Conservation (phyloP, 2,888 invertebrate genomes). For the Apoda limacodes region DNA sequence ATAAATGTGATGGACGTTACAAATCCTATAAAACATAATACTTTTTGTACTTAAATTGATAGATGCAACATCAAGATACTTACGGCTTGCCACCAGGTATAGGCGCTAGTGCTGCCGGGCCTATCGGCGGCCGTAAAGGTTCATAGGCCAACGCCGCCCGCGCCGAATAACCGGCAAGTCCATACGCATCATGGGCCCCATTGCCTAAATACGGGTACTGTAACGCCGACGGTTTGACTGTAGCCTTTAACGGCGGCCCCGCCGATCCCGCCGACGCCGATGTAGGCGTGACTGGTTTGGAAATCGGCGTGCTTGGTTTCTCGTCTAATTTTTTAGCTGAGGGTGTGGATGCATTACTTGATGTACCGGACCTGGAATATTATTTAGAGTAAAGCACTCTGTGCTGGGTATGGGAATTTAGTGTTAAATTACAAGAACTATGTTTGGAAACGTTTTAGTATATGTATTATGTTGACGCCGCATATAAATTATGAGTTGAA, state of each 20-base stretch:
- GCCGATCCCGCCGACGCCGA: slow-evolving; percentile 72
- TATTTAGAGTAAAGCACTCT: too few relatives aligned
- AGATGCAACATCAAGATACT: too few relatives aligned
- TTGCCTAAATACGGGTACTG: slow-evolving; percentile 75
- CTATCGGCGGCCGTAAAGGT: slow-evolving; percentile 61
- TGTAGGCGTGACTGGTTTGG: slow-evolving; percentile 91
- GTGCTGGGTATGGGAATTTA: too few relatives aligned
- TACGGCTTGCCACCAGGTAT: slow-evolving; percentile 89
- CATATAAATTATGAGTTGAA: too few relatives aligned
- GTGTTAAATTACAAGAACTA: too few relatives aligned
- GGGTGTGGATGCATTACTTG: slow-evolving; percentile 91
- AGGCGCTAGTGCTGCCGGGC: slow-evolving; percentile 71
- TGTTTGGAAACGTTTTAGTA: too few relatives aligned
- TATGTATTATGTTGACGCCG: too few relatives aligned
- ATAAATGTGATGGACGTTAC: too few relatives aligned
- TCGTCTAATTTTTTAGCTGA: slow-evolving; percentile 90
- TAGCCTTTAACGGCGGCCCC: slow-evolving; percentile 66
- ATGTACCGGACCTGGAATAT: slow-evolving; percentile 85
- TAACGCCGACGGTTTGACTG: slow-evolving; percentile 69
- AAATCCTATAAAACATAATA: too few relatives aligned
- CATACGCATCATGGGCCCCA: slow-evolving; percentile 61
- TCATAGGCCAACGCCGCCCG: slow-evolving; percentile 61
- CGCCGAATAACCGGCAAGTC: slow-evolving; percentile 62
- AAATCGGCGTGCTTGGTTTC: slow-evolving; percentile 91
- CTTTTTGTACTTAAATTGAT: too few relatives aligned